Conservation (phyloP, 37 sponge, comb jelly and placozoan genomes). For the Ephydatia muelleri region DNA sequence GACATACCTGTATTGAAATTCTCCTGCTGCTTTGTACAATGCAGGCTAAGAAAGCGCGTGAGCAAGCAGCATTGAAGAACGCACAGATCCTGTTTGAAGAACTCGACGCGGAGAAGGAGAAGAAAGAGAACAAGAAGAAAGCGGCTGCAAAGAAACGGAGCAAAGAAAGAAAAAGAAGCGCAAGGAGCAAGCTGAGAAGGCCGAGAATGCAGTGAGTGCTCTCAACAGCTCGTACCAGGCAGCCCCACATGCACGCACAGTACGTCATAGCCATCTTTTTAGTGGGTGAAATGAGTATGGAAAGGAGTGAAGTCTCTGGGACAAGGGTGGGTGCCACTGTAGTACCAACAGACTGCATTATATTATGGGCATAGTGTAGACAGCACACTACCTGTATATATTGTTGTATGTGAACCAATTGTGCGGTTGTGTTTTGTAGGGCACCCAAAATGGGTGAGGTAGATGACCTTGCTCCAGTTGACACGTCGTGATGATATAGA, state of each 20-base stretch:
- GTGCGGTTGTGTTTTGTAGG: too few species aligned
- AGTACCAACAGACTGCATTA: too few species aligned
- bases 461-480: too few species aligned
- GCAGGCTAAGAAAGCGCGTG: constrained; percentile 84
- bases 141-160: constrained; percentile 83
- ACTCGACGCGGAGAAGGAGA: constrained; percentile 91
- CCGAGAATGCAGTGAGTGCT: constrained; percentile 25
- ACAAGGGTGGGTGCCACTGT: too few species aligned
- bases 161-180: constrained; percentile 89
- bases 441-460: too few species aligned
- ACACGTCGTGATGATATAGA: too few species aligned
- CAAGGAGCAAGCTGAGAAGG: constrained; percentile 65
- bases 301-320: neutral
- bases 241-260: neutral
- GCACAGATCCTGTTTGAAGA: constrained; percentile 88
- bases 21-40: neutral
- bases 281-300: neutral
- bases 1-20: neutral
- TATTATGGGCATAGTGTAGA: too few species aligned
- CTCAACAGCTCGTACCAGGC: neutral
- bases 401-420: too few species aligned
- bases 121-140: constrained; percentile 85
- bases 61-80: constrained; percentile 81
- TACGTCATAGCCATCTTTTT: neutral
- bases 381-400: too few species aligned